A percentile compares a stretch with the other conserved stretches of the same genome.
Conservation (phyloP, 2,797 vertebrate genomes). For the Cuculus canorus region DNA sequence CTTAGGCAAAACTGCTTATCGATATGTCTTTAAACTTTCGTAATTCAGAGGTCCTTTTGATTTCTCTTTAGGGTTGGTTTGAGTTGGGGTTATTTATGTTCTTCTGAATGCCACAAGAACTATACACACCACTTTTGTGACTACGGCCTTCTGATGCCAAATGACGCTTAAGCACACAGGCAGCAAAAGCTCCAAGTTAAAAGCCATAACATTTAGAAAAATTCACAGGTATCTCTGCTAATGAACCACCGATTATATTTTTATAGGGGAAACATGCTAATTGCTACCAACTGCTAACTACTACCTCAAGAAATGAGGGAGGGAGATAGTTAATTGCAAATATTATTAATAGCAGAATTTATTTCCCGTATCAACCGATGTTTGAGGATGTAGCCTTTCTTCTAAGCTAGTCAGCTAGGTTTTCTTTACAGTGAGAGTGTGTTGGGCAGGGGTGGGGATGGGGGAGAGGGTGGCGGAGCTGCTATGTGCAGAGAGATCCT, state of each 20-base stretch:
- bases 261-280: not conserved
- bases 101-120: not conserved
- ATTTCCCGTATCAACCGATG: not conserved
- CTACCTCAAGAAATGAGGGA: not conserved
- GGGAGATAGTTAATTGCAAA: not conserved
- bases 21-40: not conserved
- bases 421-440: not conserved
- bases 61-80: not conserved
- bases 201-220: not conserved
- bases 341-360: not conserved
- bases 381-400: not conserved
- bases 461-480: too few species aligned
- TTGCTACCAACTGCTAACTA: not conserved
- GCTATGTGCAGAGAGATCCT: not conserved
- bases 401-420: not conserved
- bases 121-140: not conserved
- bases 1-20: not conserved
- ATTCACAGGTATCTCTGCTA: not conserved
- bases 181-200: not conserved
- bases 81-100: rapidly evolving
- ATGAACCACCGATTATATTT: not conserved
- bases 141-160: not conserved
- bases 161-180: not conserved
- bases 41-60: not conserved
- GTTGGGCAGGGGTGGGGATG: too few species aligned